These are phyloP conservation scores for Paramuricea clavata DNA, from an alignment of 92 coral and sea anemone genomes.

Conservation along the genomic window DNA sequence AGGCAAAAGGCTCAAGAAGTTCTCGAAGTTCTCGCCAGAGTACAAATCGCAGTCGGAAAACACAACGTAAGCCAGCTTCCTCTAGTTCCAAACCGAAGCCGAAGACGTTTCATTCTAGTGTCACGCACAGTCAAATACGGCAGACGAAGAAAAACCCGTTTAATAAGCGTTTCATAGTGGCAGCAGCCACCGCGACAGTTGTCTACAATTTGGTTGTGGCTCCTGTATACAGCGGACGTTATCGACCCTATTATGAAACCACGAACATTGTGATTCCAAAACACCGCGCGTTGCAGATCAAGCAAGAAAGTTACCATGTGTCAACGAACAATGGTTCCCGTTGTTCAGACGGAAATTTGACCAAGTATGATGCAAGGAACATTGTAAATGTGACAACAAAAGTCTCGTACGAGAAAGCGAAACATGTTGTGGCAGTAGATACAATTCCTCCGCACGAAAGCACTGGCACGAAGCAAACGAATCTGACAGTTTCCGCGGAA, in stretches of 20 bases:
- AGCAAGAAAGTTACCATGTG: slow-evolving; percentile 17
- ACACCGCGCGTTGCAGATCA: slow-evolving; percentile 16
- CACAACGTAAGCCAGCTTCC: not conserved
- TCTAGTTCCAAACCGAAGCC: not conserved
- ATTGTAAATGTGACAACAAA: slow-evolving; percentile 26
- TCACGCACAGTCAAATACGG: not conserved
- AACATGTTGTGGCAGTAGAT: not conserved
- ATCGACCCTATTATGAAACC: slow-evolving; percentile 10
- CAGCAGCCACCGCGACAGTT: not conserved
- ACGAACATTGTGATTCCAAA: slow-evolving; percentile 15
- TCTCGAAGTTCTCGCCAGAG: not conserved
- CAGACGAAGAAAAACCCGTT: not conserved
- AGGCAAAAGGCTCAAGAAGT: not conserved
- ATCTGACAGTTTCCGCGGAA: not conserved
- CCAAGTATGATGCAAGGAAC: not conserved
- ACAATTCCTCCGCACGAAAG: not conserved
- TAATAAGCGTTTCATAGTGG: not conserved
- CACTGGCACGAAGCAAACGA: not conserved
- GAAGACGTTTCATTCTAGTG: slow-evolving; percentile 19
- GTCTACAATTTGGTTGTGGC: not conserved
- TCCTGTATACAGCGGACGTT: not conserved
- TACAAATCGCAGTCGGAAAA: not conserved
- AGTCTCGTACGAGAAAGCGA: not conserved
- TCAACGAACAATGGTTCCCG: not conserved
- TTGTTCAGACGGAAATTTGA: not conserved